A percentile compares a stretch with the other conserved stretches of the same genome.
Evolutionary conservation across 35 echinoderm and acorn worm species (phyloP).

Genomic region (Eucidaris tribuloides): DNA sequence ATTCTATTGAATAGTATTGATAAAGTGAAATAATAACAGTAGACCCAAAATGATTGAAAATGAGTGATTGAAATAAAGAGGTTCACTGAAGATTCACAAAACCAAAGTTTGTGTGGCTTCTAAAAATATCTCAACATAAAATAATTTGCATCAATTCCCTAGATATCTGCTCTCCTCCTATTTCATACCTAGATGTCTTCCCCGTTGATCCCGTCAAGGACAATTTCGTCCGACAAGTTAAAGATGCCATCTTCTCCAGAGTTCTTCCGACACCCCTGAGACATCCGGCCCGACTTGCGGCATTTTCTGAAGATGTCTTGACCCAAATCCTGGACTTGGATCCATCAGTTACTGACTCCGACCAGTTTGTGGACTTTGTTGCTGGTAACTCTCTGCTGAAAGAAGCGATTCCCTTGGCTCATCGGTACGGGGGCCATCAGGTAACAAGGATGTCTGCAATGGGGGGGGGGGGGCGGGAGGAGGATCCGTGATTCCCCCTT

Average conservation of each 20-base stretch:
- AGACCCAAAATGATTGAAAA: neutral
- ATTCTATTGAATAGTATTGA: neutral
- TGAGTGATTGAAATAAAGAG: neutral
- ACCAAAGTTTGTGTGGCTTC: neutral
- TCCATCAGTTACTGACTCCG: constrained; percentile 21
- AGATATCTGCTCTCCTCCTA: neutral
- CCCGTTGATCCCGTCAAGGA: constrained; percentile 57
- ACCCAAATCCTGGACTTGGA: constrained; percentile 55
- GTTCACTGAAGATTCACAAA: neutral
- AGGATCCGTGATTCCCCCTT: too few relatives aligned
- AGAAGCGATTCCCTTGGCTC: constrained; percentile 42
- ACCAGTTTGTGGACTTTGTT: constrained; percentile 72
- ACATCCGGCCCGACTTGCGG: constrained; percentile 28
- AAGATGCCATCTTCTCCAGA: constrained; percentile 46
- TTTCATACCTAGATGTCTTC: constrained; percentile 55
- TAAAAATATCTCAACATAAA: neutral
- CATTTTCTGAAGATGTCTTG: constrained; percentile 37
- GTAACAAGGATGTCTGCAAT: too few relatives aligned
- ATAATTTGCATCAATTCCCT: neutral
- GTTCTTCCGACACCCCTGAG: constrained; percentile 52
- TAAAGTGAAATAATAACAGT: too few relatives aligned
- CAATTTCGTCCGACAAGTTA: constrained; percentile 60
- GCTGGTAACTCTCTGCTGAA: constrained; percentile 47
- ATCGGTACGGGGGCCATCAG: constrained; percentile 87
- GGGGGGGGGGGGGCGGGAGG: too few relatives aligned